Conservation (phyloP, 92 coral and sea anemone species). For the Epizoanthus scotinus region DNA sequence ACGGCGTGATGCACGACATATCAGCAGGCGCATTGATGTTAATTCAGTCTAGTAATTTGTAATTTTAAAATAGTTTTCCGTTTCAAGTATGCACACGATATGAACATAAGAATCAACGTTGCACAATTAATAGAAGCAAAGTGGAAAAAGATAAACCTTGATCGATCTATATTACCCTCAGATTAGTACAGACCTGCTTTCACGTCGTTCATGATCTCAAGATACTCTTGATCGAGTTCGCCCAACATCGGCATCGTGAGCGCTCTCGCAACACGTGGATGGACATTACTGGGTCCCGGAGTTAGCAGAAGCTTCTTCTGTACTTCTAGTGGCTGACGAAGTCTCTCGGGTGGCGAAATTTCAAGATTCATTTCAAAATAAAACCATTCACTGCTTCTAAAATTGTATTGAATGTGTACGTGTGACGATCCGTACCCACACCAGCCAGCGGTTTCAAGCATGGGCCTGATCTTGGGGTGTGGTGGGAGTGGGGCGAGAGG, state of each 20-base stretch:
- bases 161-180: not conserved
- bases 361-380: not conserved
- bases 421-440: too few relatives aligned
- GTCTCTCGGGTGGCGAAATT: constrained; percentile 42
- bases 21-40: too few relatives aligned
- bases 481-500: too few relatives aligned
- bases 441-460: not conserved
- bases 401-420: too few relatives aligned
- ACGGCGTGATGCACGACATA: too few relatives aligned
- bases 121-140: too few relatives aligned
- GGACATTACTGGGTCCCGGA: constrained; percentile 53
- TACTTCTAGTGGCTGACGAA: constrained; percentile 38
- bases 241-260: constrained; percentile 48
- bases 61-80: too few relatives aligned
- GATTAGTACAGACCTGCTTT: constrained; percentile 39
- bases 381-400: not conserved
- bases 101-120: too few relatives aligned
- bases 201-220: constrained; percentile 51
- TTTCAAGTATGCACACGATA: too few relatives aligned
- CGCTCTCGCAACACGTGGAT: constrained; percentile 24
- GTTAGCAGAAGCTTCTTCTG: constrained; percentile 38
- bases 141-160: too few relatives aligned
- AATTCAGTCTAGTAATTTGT: too few relatives aligned
- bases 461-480: too few relatives aligned
- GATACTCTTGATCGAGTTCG: constrained; percentile 37